A percentile compares a stretch with the other conserved stretches of the same genome.
Evolutionary conservation across 2,888 invertebrate species (phyloP).

Genomic region (Lumbricus terrestris): DNA sequence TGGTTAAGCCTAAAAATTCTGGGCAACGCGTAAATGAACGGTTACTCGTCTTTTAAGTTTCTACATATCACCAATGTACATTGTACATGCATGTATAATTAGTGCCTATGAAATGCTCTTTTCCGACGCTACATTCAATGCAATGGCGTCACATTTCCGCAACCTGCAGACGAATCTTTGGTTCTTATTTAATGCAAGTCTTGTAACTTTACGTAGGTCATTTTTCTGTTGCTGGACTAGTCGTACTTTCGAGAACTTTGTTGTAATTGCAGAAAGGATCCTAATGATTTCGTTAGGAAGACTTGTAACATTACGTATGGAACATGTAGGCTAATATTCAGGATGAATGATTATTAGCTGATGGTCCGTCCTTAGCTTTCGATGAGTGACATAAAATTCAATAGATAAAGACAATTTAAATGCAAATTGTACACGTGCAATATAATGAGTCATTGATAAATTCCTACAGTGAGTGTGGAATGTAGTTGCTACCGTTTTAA

Average conservation of each 20-base stretch:
- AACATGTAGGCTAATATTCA: too few species aligned
- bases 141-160: not conserved
- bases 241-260: not conserved
- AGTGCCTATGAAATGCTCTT: not conserved
- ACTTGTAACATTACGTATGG: not conserved
- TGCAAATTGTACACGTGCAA: not conserved
- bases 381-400: too few species aligned
- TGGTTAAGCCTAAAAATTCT: not conserved
- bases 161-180: not conserved
- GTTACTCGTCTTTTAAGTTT: too few species aligned
- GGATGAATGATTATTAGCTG: too few species aligned
- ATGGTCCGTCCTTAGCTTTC: too few species aligned
- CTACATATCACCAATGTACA: not conserved
- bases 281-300: not conserved
- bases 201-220: too few species aligned
- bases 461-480: too few species aligned
- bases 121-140: not conserved
- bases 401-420: not conserved
- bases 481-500: too few species aligned
- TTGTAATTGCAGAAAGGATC: not conserved
- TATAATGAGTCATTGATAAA: not conserved
- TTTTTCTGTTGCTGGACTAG: not conserved
- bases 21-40: too few species aligned
- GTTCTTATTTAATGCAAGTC: too few species aligned
- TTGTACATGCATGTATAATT: not conserved